These are phyloP conservation scores for Aplidium turbinatum DNA, from an alignment of 23 tunicate genomes.

Conservation along the genomic window DNA sequence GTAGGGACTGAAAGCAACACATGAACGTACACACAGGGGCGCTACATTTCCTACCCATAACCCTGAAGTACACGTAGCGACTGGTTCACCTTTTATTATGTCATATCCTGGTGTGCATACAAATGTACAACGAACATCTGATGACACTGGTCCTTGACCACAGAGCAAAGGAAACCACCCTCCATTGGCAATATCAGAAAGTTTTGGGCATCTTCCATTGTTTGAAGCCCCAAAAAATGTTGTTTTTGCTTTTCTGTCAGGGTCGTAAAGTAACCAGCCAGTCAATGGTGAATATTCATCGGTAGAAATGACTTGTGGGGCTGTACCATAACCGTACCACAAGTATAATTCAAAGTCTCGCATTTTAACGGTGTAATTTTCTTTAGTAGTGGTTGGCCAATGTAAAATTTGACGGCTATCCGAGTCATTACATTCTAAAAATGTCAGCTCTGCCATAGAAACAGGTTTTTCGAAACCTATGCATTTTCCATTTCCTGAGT, in stretches of 20 bases:
- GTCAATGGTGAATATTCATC: neutral
- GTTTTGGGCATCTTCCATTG: conserved; percentile 33
- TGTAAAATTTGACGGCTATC: conserved; percentile 45
- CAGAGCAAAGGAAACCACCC: conserved; percentile 52
- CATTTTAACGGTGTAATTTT: conserved; percentile 32
- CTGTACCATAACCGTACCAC: conserved; percentile 57
- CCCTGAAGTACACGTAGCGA: conserved; percentile 27
- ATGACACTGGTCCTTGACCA: neutral
- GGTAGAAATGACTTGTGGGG: neutral
- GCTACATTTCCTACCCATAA: conserved; percentile 7
- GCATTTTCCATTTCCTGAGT: conserved; percentile 22
- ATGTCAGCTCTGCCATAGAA: conserved; percentile 22
- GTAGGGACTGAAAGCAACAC: conserved; percentile 12
- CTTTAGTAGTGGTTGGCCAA: conserved; percentile 20
- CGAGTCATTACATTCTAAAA: conserved; percentile 27
- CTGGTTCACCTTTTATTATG: neutral
- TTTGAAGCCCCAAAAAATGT: conserved; percentile 36
- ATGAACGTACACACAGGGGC: conserved; percentile 20
- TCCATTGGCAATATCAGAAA: conserved; percentile 25
- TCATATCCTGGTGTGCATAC: conserved; percentile 39
- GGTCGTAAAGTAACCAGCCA: conserved; percentile 36
- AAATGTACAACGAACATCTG: conserved; percentile 21
- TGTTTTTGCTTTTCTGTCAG: neutral
- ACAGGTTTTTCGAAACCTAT: conserved; percentile 18
- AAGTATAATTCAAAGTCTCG: conserved; percentile 15